Evolutionary conservation across 2,888 invertebrate species (phyloP), one percentile per base, ranked within the genome.

Genomic region (Ormyrus labotus): DNA sequence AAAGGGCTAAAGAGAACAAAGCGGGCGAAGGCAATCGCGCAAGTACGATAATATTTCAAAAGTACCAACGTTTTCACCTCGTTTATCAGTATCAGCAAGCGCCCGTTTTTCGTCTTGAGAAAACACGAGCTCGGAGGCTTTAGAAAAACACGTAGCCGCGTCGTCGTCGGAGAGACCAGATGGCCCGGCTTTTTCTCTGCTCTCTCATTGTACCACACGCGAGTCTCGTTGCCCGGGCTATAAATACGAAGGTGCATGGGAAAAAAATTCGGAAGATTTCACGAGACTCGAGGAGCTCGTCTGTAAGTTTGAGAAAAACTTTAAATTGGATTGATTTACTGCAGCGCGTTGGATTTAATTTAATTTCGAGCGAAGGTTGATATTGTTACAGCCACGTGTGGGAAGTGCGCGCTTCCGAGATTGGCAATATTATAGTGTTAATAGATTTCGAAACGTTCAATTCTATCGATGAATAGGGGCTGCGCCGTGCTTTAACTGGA

Each of bases 31-130:
- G 47, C 34, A 50, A 74, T 64, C 57, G 11, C 50, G 73, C 50
- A 65, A 64, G 65, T 64, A 55, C 19, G 78, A 61, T 65, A 71
- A 50, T 50, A 68, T 74, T 74, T 74, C 45, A 63, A 80, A 34
- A 34, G 34, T 34, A 34, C 34, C 34, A 34, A 68, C 58, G 70
- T 19, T 72, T 51, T 57, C 34, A 47, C 60, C 11, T 8, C 53
- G 11, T 2, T 6, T 67, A 34, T 34, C 34, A 34, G 34, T 34
- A 34, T 34, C 34, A 34, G 34, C 34, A 4, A 34, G 34, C 34
- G 34, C 3, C 34, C 34, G 34, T 34, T 34, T 34, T 4, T 34
- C 34, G 34, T 34, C 34, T 4, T 4, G 34, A 34, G 34, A 34
- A 34, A 34, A 34, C 34, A 34, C 34, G 34, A 34, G 34, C 34